phyloP scores from a whole-genome alignment of 2,113 vertebrate genomes.

The Notechis scutatus region DNA sequence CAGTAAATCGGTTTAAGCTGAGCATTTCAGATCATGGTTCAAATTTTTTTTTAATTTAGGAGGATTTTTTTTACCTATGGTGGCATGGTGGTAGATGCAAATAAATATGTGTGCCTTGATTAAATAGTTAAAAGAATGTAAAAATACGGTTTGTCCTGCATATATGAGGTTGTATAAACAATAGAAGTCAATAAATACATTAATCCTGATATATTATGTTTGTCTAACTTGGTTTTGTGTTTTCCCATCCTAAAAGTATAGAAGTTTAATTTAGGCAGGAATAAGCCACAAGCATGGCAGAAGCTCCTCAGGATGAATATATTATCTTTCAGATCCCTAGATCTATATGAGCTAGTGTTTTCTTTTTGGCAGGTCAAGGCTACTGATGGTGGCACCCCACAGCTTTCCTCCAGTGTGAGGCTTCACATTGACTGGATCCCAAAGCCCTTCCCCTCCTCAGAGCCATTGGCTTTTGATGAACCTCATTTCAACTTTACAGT shows the following conservation, averaged over 20 bases:
- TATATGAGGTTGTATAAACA: background rate
- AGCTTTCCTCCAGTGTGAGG: conserved; percentile 77
- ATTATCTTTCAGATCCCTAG: background rate
- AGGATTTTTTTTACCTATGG: background rate
- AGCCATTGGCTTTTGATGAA: conserved; percentile 84
- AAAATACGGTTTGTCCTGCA: background rate
- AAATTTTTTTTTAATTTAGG: background rate
- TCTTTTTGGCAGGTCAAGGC: conserved; percentile 80
- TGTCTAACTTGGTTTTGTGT: background rate
- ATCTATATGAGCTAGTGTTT: background rate
- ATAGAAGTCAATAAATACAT: background rate
- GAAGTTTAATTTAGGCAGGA: background rate
- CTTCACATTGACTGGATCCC: conserved; percentile 89
- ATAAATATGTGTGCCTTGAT: background rate
- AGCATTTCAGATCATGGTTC: background rate
- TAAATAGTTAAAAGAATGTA: background rate
- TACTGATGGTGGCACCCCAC: conserved; percentile 80
- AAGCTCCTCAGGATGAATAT: no score
- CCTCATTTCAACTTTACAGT: conserved; percentile 85
- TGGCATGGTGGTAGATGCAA: background rate
- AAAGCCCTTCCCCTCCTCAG: conserved; percentile 68
- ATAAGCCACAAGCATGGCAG: conserved; percentile 3
- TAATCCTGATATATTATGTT: background rate
- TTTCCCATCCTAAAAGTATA: background rate
- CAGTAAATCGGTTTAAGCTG: background rate